Percentiles rank a stretch among this genome's conserved stretches.
Evolutionary conservation across 2,113 vertebrate species (phyloP).

Genomic region (Ageneiosus marmoratus): DNA sequence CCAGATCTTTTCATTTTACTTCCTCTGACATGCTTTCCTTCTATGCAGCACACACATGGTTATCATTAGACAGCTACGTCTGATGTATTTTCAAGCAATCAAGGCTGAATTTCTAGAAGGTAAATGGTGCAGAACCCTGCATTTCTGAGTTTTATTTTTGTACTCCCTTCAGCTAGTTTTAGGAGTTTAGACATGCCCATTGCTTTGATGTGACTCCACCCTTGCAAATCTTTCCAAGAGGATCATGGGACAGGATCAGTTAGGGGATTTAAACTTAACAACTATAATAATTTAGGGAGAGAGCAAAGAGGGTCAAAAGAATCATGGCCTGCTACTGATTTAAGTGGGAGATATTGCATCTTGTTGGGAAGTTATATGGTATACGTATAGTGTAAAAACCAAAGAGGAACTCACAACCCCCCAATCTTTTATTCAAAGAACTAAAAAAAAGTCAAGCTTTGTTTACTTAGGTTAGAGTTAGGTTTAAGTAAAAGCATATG

Average conservation of each 20-base stretch:
- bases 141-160: neutral
- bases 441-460: neutral
- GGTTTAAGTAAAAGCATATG: neutral
- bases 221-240: slow-evolving; percentile 42
- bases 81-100: neutral
- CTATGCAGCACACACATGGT: slow-evolving; percentile 19
- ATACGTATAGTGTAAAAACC: neutral
- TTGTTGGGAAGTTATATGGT: neutral
- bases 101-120: slow-evolving; percentile 14
- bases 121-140: slow-evolving; percentile 1
- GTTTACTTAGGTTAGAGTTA: neutral
- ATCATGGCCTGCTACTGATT: slow-evolving; percentile 11
- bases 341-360: neutral
- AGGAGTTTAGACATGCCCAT: slow-evolving; percentile 16
- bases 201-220: slow-evolving; percentile 39
- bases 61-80: neutral
- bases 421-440: neutral
- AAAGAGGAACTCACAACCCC: neutral
- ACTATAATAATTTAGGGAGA: slow-evolving; percentile 35
- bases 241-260: slow-evolving; percentile 39
- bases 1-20: neutral
- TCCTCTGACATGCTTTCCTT: neutral
- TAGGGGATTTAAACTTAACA: slow-evolving; percentile 42
- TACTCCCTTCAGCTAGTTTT: neutral
- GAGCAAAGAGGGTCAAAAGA: neutral